Evolutionary conservation across 1,140 invertebrate genomes (phyloP), one percentile per base, ranked within the genome.

Genomic region (Caenorhabditis briggsae): DNA sequence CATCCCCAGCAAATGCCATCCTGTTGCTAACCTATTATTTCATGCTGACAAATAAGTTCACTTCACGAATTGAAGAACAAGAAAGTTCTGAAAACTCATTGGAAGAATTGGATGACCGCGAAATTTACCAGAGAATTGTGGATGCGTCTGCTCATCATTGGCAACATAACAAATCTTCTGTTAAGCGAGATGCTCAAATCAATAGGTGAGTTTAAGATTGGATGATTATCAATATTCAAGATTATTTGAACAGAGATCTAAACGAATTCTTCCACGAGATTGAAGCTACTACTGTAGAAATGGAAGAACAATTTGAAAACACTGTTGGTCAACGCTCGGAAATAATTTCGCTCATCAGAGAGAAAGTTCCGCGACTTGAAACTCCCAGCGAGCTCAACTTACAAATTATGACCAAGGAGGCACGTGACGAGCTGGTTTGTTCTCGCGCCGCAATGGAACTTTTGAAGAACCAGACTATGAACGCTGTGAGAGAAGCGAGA

Each of bases 191-290:
- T 33, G 33, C 18, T 25, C 20, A 65, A 65, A 65, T 65, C 5
- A 16, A 11, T 25, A 65, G 61, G 61, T 33, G 16, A 33, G 33
- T 33, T 33, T 33, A 3, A 33, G 33, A 33, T 2, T 3, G 33
- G 33, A 33, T 33, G 33, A 33, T 33, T 33, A 33, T 33, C 3
- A 2, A 33, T 33, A 33, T 2, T 33, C n/a, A n/a, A 33, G 33
- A 33, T 3, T 33, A 33, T 33, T 33, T 33, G 3, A 33, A 33
- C 56, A 74, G 65, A 16, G 70, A 43, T 2, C 46, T 78, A 3
- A n/a, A 78, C 20, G 70, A 78, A 1, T 50, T 78, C 33, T 78
- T 78, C 20, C 70, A 50, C 46, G 46, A 78, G 23, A 50, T 78
- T 14, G 70, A 78, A 11, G 8, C 70, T 14, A 53, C 70, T 23